Percentiles rank a stretch among this genome's conserved stretches.
Evolutionary conservation across 2,113 vertebrate species (phyloP).

Genomic region (Sander vitreus): DNA sequence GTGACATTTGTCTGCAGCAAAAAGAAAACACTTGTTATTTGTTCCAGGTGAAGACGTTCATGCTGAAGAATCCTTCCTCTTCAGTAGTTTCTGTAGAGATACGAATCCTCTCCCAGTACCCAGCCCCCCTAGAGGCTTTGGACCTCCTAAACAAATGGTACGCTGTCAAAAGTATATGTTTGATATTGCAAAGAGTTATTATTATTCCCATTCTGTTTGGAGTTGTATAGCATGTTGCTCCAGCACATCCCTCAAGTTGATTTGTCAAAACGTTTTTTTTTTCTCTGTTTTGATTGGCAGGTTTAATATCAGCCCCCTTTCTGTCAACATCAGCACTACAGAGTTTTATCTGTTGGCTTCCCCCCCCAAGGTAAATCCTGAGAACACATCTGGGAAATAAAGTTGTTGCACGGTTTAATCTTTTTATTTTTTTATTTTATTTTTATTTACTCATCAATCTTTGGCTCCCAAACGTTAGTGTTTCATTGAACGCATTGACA

Average conservation of each 20-base stretch:
- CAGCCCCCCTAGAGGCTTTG: slow-evolving; percentile 88
- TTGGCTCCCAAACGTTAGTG: neutral
- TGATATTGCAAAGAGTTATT: neutral
- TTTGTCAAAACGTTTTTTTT: slow-evolving; percentile 16
- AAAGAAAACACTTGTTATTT: neutral
- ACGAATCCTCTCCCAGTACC: slow-evolving; percentile 90
- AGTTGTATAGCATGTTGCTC: neutral
- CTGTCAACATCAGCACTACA: slow-evolving; percentile 90
- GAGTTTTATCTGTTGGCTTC: slow-evolving; percentile 90
- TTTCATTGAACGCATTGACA: neutral
- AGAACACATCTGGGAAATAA: neutral
- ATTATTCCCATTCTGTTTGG: neutral
- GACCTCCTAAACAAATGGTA: slow-evolving; percentile 94
- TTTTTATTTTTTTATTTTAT: too few species aligned
- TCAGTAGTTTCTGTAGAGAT: slow-evolving; percentile 93
- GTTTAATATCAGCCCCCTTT: slow-evolving; percentile 90
- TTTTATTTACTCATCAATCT: neutral
- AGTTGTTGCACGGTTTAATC: neutral
- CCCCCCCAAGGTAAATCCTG: slow-evolving; percentile 69
- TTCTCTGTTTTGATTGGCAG: slow-evolving; percentile 80
- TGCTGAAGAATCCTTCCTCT: slow-evolving; percentile 93
- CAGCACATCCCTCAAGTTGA: neutral
- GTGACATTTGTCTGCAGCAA: neutral
- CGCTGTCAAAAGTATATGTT: neutral
- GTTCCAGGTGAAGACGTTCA: slow-evolving; percentile 90